phyloP scores from a whole-genome alignment of 2,888 invertebrate species.

The Germaria angustata region DNA sequence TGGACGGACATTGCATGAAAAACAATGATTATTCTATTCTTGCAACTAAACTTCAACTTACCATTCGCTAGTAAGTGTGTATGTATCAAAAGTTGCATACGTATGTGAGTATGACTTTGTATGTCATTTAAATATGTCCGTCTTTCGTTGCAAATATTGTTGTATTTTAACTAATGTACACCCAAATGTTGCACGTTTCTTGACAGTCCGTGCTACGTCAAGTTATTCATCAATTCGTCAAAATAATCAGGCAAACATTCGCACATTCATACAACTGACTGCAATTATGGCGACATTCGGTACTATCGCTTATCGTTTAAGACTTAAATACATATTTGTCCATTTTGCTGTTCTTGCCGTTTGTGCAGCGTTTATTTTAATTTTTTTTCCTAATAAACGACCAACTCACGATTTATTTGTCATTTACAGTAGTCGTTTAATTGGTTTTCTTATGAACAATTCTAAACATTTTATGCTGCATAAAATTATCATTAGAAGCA shows the following conservation, averaged over 20 bases:
- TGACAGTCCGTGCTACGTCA: conserved; percentile 75
- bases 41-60: neutral
- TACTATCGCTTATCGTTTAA: conserved; percentile 9
- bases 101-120: conserved; percentile 23
- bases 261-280: neutral
- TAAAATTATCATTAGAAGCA: conserved; percentile 67
- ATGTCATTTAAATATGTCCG: neutral
- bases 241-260: conserved; percentile 60
- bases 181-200: conserved; percentile 79
- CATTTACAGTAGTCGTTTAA: conserved; percentile 74
- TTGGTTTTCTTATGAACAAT: conserved; percentile 71
- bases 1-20: conserved; percentile 12
- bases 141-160: conserved; percentile 32
- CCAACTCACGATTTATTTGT: conserved; percentile 75
- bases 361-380: neutral
- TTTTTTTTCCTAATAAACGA: conserved; percentile 46
- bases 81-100: neutral
- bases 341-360: neutral
- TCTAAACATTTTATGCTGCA: conserved; percentile 65
- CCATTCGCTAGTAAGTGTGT: neutral
- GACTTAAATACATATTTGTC: conserved; percentile 36
- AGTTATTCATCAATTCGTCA: conserved; percentile 79
- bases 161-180: conserved; percentile 75
- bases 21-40: conserved; percentile 35
- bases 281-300: conserved; percentile 18